Base-by-base conservation (phyloP, 2,888 invertebrate genomes). In the Drosophila prolongata region DNA sequence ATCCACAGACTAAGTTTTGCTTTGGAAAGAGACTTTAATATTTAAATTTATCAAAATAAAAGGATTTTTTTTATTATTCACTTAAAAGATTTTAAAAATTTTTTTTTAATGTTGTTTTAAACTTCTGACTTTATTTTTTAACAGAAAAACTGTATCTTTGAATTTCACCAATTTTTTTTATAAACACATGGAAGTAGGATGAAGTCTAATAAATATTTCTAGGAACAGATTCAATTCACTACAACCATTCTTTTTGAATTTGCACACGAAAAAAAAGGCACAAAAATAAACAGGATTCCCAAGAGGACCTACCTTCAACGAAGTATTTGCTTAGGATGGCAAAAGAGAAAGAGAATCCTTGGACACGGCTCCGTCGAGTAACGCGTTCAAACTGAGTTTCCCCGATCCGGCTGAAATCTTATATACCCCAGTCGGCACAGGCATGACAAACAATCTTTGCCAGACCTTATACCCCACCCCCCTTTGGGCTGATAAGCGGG, bases 311-410 rank as follows among this genome's bases (percentile, higher is more conserved):
- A 67, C 66, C 66, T 67, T 67, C 10, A 4, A 42, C 14, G 24
- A 5, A 49, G 13, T 54, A 11, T 43, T 53, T n/a, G 46, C 19
- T 67, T 30, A 2, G 30, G 8, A 2, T 27, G 62, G 3, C 34
- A 49, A 24, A 24, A 30, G 30, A 42, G 43, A 27, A 30, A 19
- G 24, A 37, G 62, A 46, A 53, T 65, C 65, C 66, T 66, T 55
- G 60, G 68, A 72, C 71, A 72, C 75, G 60, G 55, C 71, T 49
- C 57, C 46, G 57, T 9, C 60, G 60, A 58, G 56, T 46, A 34
- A 57, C 76, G 66, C 53, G 54, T 69, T 72, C 57, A 61, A 71
- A 87, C 78, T 82, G 72, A 80, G 60, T 56, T 52, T 52, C 27
- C 40, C 59, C 49, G 47, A 44, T 53, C 59, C 27, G 50, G 59